A percentile compares a stretch with the other conserved stretches of the same genome.
Conservation (phyloP, 35 echinoderm and acorn worm species). For the Nesometra sesokonis region DNA sequence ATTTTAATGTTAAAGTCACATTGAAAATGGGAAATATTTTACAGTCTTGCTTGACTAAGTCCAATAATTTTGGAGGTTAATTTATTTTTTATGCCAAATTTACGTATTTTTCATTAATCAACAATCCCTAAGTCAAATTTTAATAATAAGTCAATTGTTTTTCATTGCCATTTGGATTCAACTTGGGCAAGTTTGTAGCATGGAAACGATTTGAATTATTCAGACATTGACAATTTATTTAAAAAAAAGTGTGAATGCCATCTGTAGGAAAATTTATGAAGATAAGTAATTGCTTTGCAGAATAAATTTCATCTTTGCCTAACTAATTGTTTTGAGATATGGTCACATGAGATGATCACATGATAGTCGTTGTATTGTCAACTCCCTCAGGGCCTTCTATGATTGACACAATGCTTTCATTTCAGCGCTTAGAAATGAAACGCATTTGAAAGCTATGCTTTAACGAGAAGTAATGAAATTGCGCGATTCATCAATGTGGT, state of each 20-base stretch:
- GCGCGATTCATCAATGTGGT: neutral
- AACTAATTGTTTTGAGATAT: neutral
- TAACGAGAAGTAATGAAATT: neutral
- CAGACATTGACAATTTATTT: too few species aligned
- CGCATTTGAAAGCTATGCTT: neutral
- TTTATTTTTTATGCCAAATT: too few species aligned
- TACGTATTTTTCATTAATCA: too few species aligned
- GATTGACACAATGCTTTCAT: neutral
- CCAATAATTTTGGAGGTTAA: too few species aligned
- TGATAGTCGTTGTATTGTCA: neutral
- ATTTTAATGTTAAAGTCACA: too few species aligned
- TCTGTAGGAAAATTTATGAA: neutral
- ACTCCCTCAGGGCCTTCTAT: neutral
- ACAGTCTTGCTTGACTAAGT: too few species aligned
- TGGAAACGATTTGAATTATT: too few species aligned
- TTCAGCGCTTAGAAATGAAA: neutral
- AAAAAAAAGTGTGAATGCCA: neutral
- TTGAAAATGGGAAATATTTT: too few species aligned
- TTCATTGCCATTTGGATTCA: too few species aligned
- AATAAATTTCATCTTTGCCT: neutral
- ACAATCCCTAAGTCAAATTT: too few species aligned
- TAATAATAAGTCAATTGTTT: too few species aligned
- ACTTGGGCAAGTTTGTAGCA: too few species aligned
- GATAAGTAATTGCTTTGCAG: neutral
- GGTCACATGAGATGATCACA: neutral